Evolutionary conservation across 1,140 invertebrate species (phyloP).

Genomic region (Drosophila oshimai): DNA sequence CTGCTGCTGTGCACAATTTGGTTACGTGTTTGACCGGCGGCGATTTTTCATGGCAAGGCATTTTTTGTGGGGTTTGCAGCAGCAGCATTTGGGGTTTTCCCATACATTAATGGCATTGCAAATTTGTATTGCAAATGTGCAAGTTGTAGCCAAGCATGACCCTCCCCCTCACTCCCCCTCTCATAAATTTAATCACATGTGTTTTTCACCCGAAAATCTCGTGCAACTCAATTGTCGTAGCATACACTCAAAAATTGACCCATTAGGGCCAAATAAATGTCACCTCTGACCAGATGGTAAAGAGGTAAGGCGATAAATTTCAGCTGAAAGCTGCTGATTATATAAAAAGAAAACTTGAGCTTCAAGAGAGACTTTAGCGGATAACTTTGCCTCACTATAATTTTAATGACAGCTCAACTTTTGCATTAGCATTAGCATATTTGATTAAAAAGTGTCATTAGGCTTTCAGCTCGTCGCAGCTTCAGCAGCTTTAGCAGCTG

Average conservation of each 20-base stretch:
- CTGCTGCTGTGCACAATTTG: conserved; percentile 63
- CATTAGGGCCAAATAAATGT: neutral
- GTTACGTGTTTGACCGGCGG: conserved; percentile 78
- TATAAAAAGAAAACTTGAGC: conserved; percentile 10
- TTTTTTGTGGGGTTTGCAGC: conserved; percentile 17
- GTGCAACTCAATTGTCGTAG: conserved; percentile 9
- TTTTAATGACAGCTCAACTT: conserved; percentile 59
- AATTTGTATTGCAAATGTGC: conserved; percentile 75
- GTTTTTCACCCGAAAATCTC: conserved; percentile 16
- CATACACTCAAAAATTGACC: conserved; percentile 1
- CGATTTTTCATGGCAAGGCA: conserved; percentile 73
- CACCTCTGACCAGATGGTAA: neutral
- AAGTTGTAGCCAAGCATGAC: conserved; percentile 26
- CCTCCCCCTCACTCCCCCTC: neutral
- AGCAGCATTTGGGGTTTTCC: conserved; percentile 2
- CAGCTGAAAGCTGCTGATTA: neutral
- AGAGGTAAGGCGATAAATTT: neutral
- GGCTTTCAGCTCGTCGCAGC: conserved; percentile 13
- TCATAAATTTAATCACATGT: conserved; percentile 44
- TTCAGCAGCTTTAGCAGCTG: neutral
- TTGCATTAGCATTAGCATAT: conserved; percentile 76
- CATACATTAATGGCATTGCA: conserved; percentile 70
- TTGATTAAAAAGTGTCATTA: conserved; percentile 81
- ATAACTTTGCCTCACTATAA: conserved; percentile 26
- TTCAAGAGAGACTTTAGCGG: neutral